phyloP scores from a whole-genome alignment of 2,797 vertebrate genomes.

The Lutjanus campechanus region DNA sequence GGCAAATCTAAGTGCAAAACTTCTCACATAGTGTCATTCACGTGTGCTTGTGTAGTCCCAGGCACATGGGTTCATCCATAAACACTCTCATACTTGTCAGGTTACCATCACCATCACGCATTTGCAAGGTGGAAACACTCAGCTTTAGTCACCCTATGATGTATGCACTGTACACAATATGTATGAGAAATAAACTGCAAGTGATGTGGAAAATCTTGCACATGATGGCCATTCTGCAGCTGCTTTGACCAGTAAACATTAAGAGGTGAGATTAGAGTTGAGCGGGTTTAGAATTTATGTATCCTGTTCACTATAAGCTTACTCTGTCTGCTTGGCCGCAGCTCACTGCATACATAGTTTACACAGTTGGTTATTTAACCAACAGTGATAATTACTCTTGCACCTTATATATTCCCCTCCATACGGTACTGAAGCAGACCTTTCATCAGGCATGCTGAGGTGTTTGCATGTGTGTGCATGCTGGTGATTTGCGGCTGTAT shows the following conservation, averaged over 20 bases:
- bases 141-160: conserved; percentile 20
- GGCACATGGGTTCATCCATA: conserved; percentile 22
- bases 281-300: conserved; percentile 63
- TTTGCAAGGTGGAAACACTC: conserved; percentile 40
- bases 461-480: conserved; percentile 41
- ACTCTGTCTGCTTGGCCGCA: conserved; percentile 43
- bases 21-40: not conserved
- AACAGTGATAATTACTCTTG: conserved; percentile 66
- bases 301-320: conserved; percentile 55
- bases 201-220: conserved; percentile 47
- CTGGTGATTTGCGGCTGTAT: conserved; percentile 23
- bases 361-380: conserved; percentile 67
- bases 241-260: conserved; percentile 33
- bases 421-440: conserved; percentile 57
- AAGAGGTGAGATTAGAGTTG: conserved; percentile 58
- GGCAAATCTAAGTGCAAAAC: not conserved
- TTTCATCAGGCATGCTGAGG: conserved; percentile 45
- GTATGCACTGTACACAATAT: conserved; percentile 27
- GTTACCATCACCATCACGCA: not conserved
- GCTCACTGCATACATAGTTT: conserved; percentile 45
- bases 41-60: not conserved
- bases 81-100: conserved; percentile 29
- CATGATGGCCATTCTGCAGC: conserved; percentile 21
- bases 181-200: conserved; percentile 37
- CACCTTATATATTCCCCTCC: conserved; percentile 62